Evolutionary conservation across 1,140 invertebrate species (phyloP).

Genomic region (Drosophila pruinosa): DNA sequence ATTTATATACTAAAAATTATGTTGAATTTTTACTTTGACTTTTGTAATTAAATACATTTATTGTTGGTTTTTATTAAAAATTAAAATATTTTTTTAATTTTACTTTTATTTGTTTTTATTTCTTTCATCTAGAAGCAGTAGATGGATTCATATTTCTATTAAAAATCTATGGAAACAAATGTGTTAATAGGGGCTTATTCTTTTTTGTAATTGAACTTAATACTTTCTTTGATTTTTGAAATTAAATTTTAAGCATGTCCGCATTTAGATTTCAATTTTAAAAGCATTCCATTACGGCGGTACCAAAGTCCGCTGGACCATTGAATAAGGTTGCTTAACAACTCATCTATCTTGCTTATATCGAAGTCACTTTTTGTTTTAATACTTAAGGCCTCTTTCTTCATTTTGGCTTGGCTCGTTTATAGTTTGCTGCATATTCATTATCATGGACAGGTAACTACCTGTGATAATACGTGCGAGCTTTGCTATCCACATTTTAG

Average conservation of each 20-base stretch:
- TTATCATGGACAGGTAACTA: slow-evolving; percentile 6
- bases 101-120: not conserved
- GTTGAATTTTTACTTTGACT: slow-evolving; percentile 51
- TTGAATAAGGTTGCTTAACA: not conserved
- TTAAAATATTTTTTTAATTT: slow-evolving; percentile 57
- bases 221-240: too few relatives aligned
- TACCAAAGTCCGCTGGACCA: not conserved
- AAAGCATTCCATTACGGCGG: too few relatives aligned
- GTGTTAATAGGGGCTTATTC: too few relatives aligned
- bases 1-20: slow-evolving; percentile 42
- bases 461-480: slow-evolving; percentile 14
- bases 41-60: slow-evolving; percentile 65
- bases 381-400: not conserved
- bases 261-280: too few relatives aligned
- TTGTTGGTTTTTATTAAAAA: slow-evolving; percentile 64
- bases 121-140: too few relatives aligned
- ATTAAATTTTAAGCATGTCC: too few relatives aligned
- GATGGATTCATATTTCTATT: too few relatives aligned
- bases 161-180: too few relatives aligned
- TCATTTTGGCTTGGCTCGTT: not conserved
- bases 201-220: too few relatives aligned
- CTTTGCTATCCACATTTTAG: slow-evolving; percentile 6
- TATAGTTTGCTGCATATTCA: not conserved
- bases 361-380: not conserved
- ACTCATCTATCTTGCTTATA: not conserved